Percentiles rank a stretch among this genome's conserved stretches.
These are phyloP conservation scores for Chrysochloris asiatica DNA, from an alignment of 2,113 vertebrate genomes.

Conservation along the genomic window DNA sequence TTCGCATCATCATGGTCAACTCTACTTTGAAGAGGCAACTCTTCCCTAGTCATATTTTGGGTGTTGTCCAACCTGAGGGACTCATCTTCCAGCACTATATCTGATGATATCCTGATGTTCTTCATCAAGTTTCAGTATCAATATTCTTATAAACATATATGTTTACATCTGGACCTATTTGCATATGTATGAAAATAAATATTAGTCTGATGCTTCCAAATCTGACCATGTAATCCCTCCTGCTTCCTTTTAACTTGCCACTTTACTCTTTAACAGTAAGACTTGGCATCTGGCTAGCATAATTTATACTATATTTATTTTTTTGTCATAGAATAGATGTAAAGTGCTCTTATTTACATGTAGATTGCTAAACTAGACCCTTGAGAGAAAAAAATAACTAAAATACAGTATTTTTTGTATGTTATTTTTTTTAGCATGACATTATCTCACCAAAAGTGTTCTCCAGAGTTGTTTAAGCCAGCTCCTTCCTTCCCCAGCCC, in stretches of 20 bases:
- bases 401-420: neutral
- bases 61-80: too few species aligned
- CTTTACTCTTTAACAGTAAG: neutral
- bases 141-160: too few species aligned
- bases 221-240: neutral
- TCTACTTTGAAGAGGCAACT: too few species aligned
- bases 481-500: neutral
- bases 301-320: neutral
- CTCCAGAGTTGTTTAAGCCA: neutral
- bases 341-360: neutral
- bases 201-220: neutral
- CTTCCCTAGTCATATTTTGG: too few species aligned
- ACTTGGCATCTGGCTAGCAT: neutral
- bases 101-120: too few species aligned
- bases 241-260: neutral
- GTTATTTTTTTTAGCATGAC: neutral
- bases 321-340: too few species aligned
- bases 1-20: too few species aligned
- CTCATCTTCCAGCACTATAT: too few species aligned
- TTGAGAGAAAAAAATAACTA: neutral
- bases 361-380: neutral
- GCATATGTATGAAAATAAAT: neutral
- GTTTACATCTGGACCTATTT: neutral
- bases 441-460: conserved; percentile 21
- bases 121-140: too few species aligned